Evolutionary conservation across 2,113 vertebrate genomes (phyloP).

Genomic region (Hemiscyllium ocellatum): DNA sequence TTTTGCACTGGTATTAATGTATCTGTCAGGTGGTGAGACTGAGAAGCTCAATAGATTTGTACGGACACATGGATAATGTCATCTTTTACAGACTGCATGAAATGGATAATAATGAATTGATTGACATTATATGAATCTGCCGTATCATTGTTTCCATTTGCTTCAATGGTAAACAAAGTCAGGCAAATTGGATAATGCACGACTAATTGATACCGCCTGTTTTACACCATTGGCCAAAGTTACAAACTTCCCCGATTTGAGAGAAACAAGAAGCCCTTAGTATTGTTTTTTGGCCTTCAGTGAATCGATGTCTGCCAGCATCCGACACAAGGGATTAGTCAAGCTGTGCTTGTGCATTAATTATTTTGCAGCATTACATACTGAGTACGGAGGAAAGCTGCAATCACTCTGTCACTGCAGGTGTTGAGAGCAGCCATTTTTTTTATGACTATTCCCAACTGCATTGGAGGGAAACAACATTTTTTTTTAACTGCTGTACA

Average conservation of each 20-base stretch:
- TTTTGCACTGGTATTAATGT: neutral
- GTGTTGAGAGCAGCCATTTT: neutral
- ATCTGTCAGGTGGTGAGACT: neutral
- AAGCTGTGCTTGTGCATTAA: neutral
- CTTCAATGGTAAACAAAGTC: neutral
- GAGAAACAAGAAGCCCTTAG: neutral
- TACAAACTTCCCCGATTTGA: neutral
- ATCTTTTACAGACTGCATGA: neutral
- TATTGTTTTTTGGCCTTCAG: neutral
- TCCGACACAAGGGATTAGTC: slow-evolving; percentile 3
- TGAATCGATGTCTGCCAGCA: neutral
- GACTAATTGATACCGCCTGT: neutral
- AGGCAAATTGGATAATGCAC: neutral
- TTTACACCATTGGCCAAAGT: neutral
- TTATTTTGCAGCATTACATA: neutral
- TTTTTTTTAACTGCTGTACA: neutral
- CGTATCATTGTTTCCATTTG: neutral
- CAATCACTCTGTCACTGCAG: neutral
- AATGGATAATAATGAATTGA: neutral
- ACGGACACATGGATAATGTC: neutral
- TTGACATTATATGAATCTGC: neutral
- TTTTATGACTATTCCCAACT: neutral
- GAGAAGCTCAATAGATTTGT: neutral
- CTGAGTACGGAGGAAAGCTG: neutral
- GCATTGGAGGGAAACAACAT: neutral